Evolutionary conservation across 2,888 invertebrate species (phyloP).

Genomic region (Carterocephalus palaemon): DNA sequence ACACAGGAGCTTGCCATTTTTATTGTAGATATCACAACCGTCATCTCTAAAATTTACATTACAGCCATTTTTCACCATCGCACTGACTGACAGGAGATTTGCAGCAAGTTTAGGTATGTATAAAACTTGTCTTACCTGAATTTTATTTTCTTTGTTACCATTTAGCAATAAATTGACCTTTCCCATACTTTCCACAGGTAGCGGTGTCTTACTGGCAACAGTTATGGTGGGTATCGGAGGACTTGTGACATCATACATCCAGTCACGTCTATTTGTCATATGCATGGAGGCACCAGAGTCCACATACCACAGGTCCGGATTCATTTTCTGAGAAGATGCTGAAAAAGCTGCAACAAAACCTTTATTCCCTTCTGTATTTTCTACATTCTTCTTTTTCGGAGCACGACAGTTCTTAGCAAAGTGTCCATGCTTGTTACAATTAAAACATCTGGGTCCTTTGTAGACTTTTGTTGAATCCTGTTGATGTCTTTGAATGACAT

Average conservation of each 20-base stretch:
- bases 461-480: not conserved
- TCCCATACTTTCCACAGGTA: slow-evolving; percentile 30
- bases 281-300: slow-evolving; percentile 12
- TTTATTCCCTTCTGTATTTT: not conserved
- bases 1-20: slow-evolving; percentile 20
- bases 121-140: slow-evolving; percentile 25
- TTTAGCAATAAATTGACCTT: slow-evolving; percentile 27
- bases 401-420: slow-evolving; percentile 15
- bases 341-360: slow-evolving; percentile 1
- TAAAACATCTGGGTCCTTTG: slow-evolving; percentile 23
- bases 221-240: slow-evolving; percentile 24
- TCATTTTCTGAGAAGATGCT: not conserved
- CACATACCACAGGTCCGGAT: slow-evolving; percentile 1
- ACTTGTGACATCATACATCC: slow-evolving; percentile 5
- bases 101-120: slow-evolving; percentile 28
- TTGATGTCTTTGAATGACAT: not conserved
- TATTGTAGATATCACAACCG: slow-evolving; percentile 2
- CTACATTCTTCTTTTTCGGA: slow-evolving; percentile 12
- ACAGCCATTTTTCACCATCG: slow-evolving; percentile 22
- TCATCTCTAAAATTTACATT: slow-evolving; percentile 14
- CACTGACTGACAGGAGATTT: slow-evolving; percentile 30
- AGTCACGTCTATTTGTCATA: slow-evolving; percentile 4
- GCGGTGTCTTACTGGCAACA: slow-evolving; percentile 27
- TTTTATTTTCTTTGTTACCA: slow-evolving; percentile 14
- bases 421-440: slow-evolving; percentile 27